These are phyloP conservation scores for Pseudorasbora parva DNA, from an alignment of 2,113 vertebrate species.

Conservation along the genomic window DNA sequence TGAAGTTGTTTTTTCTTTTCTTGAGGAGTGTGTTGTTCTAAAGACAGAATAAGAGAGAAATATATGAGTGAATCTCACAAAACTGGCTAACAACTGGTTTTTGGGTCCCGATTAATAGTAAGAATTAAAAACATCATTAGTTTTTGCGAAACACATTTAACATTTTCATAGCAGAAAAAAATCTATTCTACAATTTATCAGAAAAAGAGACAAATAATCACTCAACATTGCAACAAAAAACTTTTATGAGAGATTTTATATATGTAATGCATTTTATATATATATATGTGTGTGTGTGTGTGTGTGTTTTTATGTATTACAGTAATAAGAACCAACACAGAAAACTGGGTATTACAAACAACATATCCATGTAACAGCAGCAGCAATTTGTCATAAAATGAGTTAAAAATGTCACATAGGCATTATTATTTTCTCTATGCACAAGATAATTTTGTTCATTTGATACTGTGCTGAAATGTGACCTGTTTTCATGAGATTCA, in stretches of 20 bases:
- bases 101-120: background rate
- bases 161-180: background rate
- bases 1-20: background rate
- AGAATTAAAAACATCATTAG: no score
- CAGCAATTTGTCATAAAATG: background rate
- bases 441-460: background rate
- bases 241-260: no score
- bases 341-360: background rate
- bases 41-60: conserved; percentile 32
- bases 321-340: background rate
- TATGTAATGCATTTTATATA: background rate
- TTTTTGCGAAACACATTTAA: background rate
- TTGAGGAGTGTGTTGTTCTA: background rate
- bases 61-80: conserved; percentile 6
- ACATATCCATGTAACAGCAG: background rate
- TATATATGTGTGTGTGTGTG: no score
- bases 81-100: background rate
- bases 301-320: background rate
- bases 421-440: background rate
- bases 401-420: background rate
- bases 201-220: background rate
- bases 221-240: background rate
- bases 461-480: background rate
- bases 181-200: no score
- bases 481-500: conserved; percentile 18